Base-by-base conservation (phyloP, 2,797 vertebrate species). In the Sorex maritimensis region DNA sequence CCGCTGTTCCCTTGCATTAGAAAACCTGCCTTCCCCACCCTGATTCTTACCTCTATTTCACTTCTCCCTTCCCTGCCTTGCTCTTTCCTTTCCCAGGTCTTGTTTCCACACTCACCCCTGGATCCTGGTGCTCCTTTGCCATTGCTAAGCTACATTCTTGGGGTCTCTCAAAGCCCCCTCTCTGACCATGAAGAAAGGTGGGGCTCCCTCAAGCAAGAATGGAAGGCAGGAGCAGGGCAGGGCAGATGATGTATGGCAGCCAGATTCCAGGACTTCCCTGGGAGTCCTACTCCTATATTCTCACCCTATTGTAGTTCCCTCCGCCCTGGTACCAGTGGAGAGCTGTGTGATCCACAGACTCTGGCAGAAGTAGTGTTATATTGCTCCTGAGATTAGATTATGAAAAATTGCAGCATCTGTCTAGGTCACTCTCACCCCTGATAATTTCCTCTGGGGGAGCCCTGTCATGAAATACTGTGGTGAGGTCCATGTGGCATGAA, bases 41-140 rank as follows among this genome's bases (percentile, higher is more conserved):
- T 3, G 19, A 8, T 6, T 44, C 21, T 58, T 80, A 34, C 34
- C 34, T 34, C 34, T 34, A 34, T 34, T 34, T 34, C 34, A 34
- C 34, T 34, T 86, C 67, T 65, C 17, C 24, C 38, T 79, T 26
- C 74, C 65, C 34, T 58, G 9, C 61, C 21, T 19, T 55, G 3
- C n/a, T 38, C 5, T 91, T 90, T 88, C 75, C 83, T 84, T 74
- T 58, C 19, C 71, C 41, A 17, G 41, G 73, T 92, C 46, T 71
- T 0, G 34, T 34, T 58, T 90, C 86, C 55, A 86, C 19, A 65
- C 2, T 49, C n/a, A 41, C n/a, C 24, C 63, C 6, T 72, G 26
- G 19, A 6, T 13, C 9, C 77, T 24, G 49, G n/a, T 55, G 52
- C 28, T 72, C 30, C n/a, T 38, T 55, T 93, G 67, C 14, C 21